Evolutionary conservation across 2,113 vertebrate species (phyloP).

Genomic region (Eulemur macaco): DNA sequence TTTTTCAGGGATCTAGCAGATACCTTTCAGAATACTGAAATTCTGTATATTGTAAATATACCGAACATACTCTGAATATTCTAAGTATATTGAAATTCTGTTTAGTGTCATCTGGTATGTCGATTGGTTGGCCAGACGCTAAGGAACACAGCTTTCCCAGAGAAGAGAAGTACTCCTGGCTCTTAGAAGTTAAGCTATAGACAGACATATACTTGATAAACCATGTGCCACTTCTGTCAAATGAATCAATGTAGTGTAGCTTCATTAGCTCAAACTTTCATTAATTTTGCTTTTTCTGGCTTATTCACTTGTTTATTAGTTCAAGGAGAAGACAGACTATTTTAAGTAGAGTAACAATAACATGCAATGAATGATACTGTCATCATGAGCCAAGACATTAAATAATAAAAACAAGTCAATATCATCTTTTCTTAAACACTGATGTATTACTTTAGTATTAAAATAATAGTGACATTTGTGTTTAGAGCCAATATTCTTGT

Average conservation of each 20-base stretch:
- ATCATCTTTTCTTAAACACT: constrained; percentile 16
- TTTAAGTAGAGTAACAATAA: not conserved
- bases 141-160: not conserved
- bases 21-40: not conserved
- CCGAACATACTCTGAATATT: not conserved
- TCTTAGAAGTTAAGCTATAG: not conserved
- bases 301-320: not conserved
- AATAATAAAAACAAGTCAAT: constrained; percentile 10
- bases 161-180: not conserved
- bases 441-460: not conserved
- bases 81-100: not conserved
- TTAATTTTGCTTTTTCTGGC: not conserved
- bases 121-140: not conserved
- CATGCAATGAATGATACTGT: not conserved
- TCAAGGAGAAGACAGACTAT: not conserved
- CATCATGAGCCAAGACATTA: not conserved
- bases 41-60: not conserved
- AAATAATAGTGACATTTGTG: constrained; percentile 19
- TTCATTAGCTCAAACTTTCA: not conserved
- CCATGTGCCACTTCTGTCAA: not conserved
- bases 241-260: constrained; percentile 3
- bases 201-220: not conserved
- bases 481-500: constrained; percentile 26
- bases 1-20: not conserved
- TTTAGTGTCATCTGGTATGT: not conserved